These are phyloP conservation scores for Callosobruchus maculatus DNA, from an alignment of 2,888 invertebrate genomes.

Conservation along the genomic window DNA sequence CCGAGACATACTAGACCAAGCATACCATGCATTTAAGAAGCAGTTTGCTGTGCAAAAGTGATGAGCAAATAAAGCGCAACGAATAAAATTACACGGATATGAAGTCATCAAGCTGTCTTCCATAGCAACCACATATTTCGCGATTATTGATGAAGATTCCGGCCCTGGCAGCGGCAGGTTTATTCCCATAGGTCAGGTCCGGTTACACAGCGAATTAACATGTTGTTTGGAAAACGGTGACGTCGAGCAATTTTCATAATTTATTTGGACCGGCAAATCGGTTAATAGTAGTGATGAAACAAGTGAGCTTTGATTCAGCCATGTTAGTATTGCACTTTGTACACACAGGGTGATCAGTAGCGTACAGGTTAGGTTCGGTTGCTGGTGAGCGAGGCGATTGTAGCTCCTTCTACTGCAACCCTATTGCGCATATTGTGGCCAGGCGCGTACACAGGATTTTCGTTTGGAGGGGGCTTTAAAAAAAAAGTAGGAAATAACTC, in stretches of 20 bases:
- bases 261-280: constrained; percentile 10
- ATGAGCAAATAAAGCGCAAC: background rate
- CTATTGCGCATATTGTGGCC: too few relatives aligned
- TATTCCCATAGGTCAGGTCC: constrained; percentile 10
- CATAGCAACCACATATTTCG: background rate
- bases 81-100: background rate
- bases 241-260: constrained; percentile 20
- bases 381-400: too few relatives aligned
- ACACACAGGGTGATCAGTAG: background rate
- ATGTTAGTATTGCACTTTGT: background rate
- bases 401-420: too few relatives aligned
- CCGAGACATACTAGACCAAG: too few relatives aligned
- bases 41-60: background rate
- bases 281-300: background rate
- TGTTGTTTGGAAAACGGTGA: constrained; percentile 14
- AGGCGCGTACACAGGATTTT: too few relatives aligned
- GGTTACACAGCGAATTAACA: constrained; percentile 17
- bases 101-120: background rate
- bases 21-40: background rate
- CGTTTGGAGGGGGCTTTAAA: too few relatives aligned
- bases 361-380: too few relatives aligned
- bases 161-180: background rate
- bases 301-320: background rate
- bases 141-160: background rate
- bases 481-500: too few relatives aligned